Percentiles rank a stretch among this genome's conserved stretches.
Evolutionary conservation across 2,797 vertebrate genomes (phyloP).

Genomic region (Rallus crepitans): DNA sequence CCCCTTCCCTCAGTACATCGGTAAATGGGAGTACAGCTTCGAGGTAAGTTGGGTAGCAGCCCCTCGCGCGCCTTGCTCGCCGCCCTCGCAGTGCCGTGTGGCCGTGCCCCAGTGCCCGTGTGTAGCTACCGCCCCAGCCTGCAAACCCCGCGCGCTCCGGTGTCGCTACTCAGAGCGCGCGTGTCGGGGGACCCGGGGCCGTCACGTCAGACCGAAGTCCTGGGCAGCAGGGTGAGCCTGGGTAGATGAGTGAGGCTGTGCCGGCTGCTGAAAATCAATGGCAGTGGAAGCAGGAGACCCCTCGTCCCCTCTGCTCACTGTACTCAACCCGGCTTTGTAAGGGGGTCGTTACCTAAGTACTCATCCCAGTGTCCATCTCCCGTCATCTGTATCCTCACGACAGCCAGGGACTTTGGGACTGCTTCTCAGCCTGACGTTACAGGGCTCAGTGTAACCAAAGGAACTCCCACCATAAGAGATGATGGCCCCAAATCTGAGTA

Average conservation of each 20-base stretch:
- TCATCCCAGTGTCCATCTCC: background rate
- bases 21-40: conserved; percentile 97
- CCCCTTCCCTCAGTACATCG: conserved; percentile 84
- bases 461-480: background rate
- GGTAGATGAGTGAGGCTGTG: too few species aligned
- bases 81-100: background rate
- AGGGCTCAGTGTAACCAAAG: background rate
- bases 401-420: background rate
- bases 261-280: too few species aligned
- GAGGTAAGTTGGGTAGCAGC: conserved; percentile 85
- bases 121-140: background rate
- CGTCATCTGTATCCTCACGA: background rate
- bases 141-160: background rate
- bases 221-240: too few species aligned
- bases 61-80: background rate
- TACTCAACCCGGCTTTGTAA: too few species aligned
- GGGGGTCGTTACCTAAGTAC: too few species aligned
- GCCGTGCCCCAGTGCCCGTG: background rate
- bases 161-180: background rate
- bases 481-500: background rate
- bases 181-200: too few species aligned
- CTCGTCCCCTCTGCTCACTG: too few species aligned
- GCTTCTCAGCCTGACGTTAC: background rate
- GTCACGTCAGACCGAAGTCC: too few species aligned
- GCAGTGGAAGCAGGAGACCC: too few species aligned